Base-by-base conservation (phyloP, 2,113 vertebrate genomes). In the Lepus europaeus region DNA sequence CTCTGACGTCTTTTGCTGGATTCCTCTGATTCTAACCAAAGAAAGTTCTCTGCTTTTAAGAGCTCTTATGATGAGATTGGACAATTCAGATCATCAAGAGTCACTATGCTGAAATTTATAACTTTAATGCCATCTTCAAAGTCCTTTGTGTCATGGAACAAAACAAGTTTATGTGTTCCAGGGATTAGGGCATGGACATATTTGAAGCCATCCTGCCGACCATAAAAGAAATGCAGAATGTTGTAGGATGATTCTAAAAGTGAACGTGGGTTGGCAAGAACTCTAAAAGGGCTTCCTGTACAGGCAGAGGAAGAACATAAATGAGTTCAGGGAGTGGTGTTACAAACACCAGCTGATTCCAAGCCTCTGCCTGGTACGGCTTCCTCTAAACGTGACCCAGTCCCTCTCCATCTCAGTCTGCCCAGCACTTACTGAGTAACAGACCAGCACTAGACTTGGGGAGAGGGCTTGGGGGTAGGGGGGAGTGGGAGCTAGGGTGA, bases 201-300 rank as follows among this genome's bases (percentile, higher is more conserved):
- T 82, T 90, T 33, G 16, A 4, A 19, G 11, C 36, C 23, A 82
- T 73, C 79, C 29, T 88, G 19, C 29, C 66, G 33, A 59, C 39
- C 39, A 31, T 36, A 17, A 20, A 70, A 56, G 7, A n/a, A 79
- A 66, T 7, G 4, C 7, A 84, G 16, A 49, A 31, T 53, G n/a
- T 74, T 25, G n/a, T 72, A 14, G n/a, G 89, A 51, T 56, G 39
- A 14, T 39, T 96, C 16, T 19, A 72, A 91, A 94, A 80, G 72
- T 49, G 88, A 51, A 51, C 19, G 1, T 89, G 10, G 0, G 25
- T 22, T 79, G 19, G 70, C 33, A 64, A 86, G 39, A 76, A 93
- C 36, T 74, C 9, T 76, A 17, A 81, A 70, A 85, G 51, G 29
- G 20, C 29, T 49, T 36, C 12, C 59, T 12, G 8, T 33, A 8